Evolutionary conservation across 1,140 invertebrate species (phyloP), one percentile per base, ranked within the genome.

Genomic region (Euwallacea similis): DNA sequence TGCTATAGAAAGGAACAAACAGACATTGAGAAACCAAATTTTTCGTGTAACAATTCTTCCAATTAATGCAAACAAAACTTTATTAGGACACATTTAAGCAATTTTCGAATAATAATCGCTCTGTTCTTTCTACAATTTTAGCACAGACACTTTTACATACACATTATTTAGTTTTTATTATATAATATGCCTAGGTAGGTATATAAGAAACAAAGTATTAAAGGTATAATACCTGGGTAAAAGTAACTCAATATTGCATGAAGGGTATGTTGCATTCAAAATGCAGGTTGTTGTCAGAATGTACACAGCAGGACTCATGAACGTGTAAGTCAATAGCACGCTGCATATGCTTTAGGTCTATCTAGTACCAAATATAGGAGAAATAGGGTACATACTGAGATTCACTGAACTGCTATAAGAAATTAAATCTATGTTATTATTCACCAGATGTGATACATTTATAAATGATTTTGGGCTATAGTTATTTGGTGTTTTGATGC

Each of bases 51-150:
- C 21, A 33, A 33, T 33, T 33, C 21, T 33, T 33, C 21, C 21
- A 33, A 33, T 33, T 33, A 33, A 33, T 4, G 21, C 21, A 33
- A 33, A 33, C 1, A 33, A 33, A 33, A 33, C 21, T 1, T 33
- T 33, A 33, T 33, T 15, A 61, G 33, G 42, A 11, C 7, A 15
- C 43, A 10, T 61, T 42, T 43, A 43, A 11, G 7, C 15, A 53
- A 47, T 65, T 60, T 53, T 42, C 41, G 47, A 42, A 59, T 68
- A 42, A 63, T 50, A 62, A 69, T 63, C 68, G 68, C 60, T 70
- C 59, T 70, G 68, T 63, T 70, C 63, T 63, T 70, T 70, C 60
- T 63, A 69, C 53, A 8, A 21, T 69, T 67, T 67, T 67, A 68
- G 56, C 66, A 68, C 66, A 68, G 55, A 68, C 66, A 68, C 66